These are phyloP conservation scores for Centropyge bicolor DNA, from an alignment of 2,797 vertebrate species.

Conservation along the genomic window DNA sequence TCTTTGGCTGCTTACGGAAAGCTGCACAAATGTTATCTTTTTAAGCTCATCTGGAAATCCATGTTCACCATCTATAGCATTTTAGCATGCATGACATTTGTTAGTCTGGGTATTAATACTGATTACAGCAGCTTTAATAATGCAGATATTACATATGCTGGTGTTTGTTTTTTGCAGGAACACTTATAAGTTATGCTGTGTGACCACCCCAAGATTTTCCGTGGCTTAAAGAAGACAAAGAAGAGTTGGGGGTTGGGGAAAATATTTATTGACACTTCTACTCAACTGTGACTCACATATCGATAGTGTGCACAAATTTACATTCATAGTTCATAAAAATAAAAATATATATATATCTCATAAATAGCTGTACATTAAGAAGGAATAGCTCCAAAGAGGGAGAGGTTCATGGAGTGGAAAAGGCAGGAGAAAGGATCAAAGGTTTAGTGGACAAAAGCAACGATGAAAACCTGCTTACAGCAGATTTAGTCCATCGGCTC, in stretches of 20 bases:
- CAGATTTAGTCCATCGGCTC: conserved; percentile 13
- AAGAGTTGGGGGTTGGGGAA: conserved; percentile 47
- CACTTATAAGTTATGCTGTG: not conserved
- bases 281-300: conserved; percentile 5
- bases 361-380: conserved; percentile 61
- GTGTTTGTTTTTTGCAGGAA: not conserved
- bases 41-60: no score
- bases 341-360: conserved; percentile 36
- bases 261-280: conserved; percentile 66
- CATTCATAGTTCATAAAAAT: conserved; percentile 66
- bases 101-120: not conserved
- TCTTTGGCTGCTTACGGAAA: not conserved
- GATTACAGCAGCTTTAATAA: not conserved
- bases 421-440: conserved; percentile 43
- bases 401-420: conserved; percentile 21
- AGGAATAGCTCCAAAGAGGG: conserved; percentile 42
- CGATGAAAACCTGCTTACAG: not conserved
- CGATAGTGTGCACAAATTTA: conserved; percentile 23
- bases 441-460: conserved; percentile 7
- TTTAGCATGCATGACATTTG: not conserved
- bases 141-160: not conserved
- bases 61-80: not conserved
- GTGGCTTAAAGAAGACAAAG: not conserved
- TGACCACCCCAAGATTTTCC: no score
- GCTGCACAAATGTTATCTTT: not conserved